Conservation (phyloP, 2,888 invertebrate species). For the Acheta domesticus region DNA sequence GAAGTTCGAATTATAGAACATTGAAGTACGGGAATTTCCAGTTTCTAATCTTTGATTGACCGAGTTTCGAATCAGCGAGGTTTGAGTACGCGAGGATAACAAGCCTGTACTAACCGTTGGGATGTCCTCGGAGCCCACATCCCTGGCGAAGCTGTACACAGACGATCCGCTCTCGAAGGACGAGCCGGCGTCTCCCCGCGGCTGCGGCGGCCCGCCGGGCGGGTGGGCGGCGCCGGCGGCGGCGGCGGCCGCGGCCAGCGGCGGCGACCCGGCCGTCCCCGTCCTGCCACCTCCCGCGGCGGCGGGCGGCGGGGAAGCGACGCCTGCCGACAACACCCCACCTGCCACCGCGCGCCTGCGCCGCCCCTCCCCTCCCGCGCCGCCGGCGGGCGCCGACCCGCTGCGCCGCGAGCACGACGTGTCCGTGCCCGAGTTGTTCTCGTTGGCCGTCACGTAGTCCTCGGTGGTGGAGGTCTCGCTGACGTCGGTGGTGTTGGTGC, state of each 20-base stretch:
- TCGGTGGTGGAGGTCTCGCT: conserved; percentile 89
- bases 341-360: conserved; percentile 25
- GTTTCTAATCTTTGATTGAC: no score
- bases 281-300: conserved; percentile 22
- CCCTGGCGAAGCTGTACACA: conserved; percentile 71
- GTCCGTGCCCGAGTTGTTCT: conserved; percentile 42
- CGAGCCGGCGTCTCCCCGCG: conserved; percentile 59
- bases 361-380: conserved; percentile 26
- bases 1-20: no score
- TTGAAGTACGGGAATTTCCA: no score
- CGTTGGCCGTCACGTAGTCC: conserved; percentile 82
- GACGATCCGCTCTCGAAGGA: conserved; percentile 87
- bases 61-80: no score
- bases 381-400: neutral
- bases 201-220: neutral
- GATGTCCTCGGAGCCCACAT: conserved; percentile 45
- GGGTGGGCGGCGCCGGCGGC: conserved; percentile 42
- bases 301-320: neutral
- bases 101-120: conserved; percentile 11
- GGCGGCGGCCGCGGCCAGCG: conserved; percentile 62
- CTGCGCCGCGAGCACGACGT: conserved; percentile 40
- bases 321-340: neutral
- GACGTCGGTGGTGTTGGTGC: conserved; percentile 55
- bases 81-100: no score
- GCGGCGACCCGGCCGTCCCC: conserved; percentile 47